Evolutionary conservation across 2,113 vertebrate species (phyloP).

Genomic region (Hyla sarda): DNA sequence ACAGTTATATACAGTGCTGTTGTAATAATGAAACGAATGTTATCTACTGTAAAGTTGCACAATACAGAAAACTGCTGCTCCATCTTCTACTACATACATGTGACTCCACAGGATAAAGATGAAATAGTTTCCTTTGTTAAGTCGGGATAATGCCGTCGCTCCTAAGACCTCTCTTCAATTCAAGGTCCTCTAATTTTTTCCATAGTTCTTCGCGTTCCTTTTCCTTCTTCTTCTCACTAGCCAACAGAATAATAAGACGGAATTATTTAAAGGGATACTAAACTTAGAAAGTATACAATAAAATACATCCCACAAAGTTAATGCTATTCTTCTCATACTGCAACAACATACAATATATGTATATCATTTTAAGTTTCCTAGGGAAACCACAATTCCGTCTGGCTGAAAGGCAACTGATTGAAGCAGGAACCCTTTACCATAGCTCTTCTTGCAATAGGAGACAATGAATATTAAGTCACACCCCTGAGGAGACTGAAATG

Average conservation of each 20-base stretch:
- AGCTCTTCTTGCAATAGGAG: no score
- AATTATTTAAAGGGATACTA: not conserved
- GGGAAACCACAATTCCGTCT: no score
- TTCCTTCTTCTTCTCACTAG: constrained; percentile 98
- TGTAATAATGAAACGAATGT: constrained; percentile 99
- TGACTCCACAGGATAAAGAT: constrained; percentile 82
- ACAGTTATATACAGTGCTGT: constrained; percentile 99
- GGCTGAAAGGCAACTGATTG: no score
- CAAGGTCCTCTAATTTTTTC: constrained; percentile 99
- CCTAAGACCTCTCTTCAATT: constrained; percentile 96
- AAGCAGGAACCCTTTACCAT: no score
- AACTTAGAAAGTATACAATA: not conserved
- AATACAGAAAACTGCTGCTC: constrained; percentile 91
- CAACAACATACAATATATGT: no score
- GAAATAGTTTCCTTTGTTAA: constrained; percentile 83
- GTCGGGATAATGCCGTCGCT: constrained; percentile 96
- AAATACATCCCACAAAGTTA: not conserved
- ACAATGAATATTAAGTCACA: no score
- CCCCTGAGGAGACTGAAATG: no score
- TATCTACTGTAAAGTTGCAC: constrained; percentile 99
- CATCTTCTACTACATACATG: constrained; percentile 85
- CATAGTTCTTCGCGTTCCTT: constrained; percentile 98
- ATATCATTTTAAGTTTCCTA: no score
- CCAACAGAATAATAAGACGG: not conserved
- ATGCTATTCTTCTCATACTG: not conserved